Evolutionary conservation across 2,888 invertebrate genomes (phyloP), one percentile per base, ranked within the genome.

Genomic region (Anoplius nigerrimus): DNA sequence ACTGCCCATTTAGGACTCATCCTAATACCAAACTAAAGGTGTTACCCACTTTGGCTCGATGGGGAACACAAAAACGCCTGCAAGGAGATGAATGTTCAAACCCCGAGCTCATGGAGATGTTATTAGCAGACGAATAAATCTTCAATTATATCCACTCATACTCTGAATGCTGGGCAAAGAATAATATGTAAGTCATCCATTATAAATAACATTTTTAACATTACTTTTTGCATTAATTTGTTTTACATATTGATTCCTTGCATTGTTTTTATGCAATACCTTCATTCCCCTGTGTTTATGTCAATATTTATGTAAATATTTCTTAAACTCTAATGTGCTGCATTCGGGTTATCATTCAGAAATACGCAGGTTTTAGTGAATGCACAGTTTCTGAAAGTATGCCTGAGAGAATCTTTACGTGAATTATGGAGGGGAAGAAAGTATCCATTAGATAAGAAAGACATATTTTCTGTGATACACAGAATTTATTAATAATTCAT

Each of bases 1-100:
- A 93, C 15, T 95, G 95, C 85, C 93, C 94, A 0, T 98, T 97
- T 89, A 92, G 97, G 66, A 95, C 93, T 62, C 94, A 97, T 85
- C 85, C 91, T 45, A 91, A 92, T 53, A 92, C 94, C 0, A 92
- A 91, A 76, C 89, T 98, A 62, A 93, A 94, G 86, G 94, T 94
- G 58, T 91, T 98, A 52, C 97, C 98, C 0, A 97, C 97, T 0
- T 87, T 98, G 16, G 88, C 95, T 48, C 91, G 92, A 81, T 96
- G 95, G 95, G 93, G 93, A 65, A 92, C 93, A 5, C 93, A 94
- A 0, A 94, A 95, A 84, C 92, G 94, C 70, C 89, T 97, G 34
- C 94, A 95, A 86, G 97, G 96, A 34, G 93, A 92, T 58, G 93
- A 95, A 78, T 95, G 95, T 84, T 91, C 91, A 60, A 94, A 95